A percentile compares a stretch with the other conserved stretches of the same genome.
Conservation (phyloP, 1,140 invertebrate genomes). For the Caenorhabditis tropicalis region DNA sequence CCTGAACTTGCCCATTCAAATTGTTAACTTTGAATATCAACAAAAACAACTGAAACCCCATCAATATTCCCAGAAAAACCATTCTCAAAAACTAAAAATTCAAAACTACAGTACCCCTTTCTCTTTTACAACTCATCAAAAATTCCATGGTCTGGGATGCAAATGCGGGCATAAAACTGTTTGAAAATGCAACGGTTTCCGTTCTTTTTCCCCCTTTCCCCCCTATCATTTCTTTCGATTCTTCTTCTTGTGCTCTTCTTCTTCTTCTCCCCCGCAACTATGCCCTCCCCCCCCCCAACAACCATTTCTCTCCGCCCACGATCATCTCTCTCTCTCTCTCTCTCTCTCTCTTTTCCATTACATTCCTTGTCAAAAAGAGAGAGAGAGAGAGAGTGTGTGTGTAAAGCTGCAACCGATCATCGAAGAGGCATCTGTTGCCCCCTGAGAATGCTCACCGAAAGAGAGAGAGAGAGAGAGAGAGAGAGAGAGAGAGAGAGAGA, state of each 20-base stretch:
- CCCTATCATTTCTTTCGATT: background rate
- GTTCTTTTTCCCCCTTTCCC: background rate
- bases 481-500: too few species aligned
- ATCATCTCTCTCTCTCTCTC: slow-evolving; percentile 10
- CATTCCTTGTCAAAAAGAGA: background rate
- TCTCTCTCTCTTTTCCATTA: background rate
- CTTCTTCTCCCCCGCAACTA: background rate
- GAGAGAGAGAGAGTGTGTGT: too few species aligned
- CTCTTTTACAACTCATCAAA: background rate
- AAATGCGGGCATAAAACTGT: background rate
- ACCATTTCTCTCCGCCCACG: background rate
- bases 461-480: too few species aligned
- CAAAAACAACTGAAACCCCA: too few species aligned
- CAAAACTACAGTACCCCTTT: too few species aligned
- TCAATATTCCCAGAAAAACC: too few species aligned
- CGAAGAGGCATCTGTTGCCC: slow-evolving; percentile 10
- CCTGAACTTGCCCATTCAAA: too few species aligned
- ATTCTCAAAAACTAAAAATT: too few species aligned
- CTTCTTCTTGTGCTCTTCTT: background rate
- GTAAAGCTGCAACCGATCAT: background rate
- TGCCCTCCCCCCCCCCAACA: background rate
- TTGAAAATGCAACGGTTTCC: background rate
- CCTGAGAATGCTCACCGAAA: background rate
- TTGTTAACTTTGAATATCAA: too few species aligned
- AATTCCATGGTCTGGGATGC: too few species aligned